phyloP scores from a whole-genome alignment of 2,888 invertebrate species.

The Dinocampus coccinellae region DNA sequence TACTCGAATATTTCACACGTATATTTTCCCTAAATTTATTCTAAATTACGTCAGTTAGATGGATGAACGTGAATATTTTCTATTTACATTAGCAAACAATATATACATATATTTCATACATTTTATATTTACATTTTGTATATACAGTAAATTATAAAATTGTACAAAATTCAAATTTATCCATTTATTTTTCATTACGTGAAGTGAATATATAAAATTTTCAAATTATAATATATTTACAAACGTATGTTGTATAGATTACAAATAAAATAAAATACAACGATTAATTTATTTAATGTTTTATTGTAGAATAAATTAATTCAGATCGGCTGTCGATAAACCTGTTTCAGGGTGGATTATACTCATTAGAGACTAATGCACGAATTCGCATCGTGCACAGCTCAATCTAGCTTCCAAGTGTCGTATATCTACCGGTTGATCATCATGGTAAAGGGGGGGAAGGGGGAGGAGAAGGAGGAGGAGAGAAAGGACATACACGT shows the following conservation, averaged over 20 bases:
- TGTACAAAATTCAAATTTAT: too few relatives aligned
- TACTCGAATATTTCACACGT: not conserved
- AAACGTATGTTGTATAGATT: not conserved
- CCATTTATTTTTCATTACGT: not conserved
- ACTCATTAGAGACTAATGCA: slow-evolving; percentile 6
- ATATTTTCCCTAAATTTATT: not conserved
- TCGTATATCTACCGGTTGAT: slow-evolving; percentile 34
- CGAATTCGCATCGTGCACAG: not conserved
- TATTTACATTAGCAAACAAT: not conserved
- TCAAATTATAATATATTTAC: not conserved
- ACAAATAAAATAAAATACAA: not conserved
- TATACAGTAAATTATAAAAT: too few relatives aligned
- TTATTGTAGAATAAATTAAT: slow-evolving; percentile 7
- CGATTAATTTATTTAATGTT: not conserved
- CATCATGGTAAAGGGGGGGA: too few relatives aligned
- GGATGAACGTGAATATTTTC: not conserved
- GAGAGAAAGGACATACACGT: slow-evolving; percentile 23
- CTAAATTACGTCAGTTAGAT: not conserved
- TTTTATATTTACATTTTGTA: too few relatives aligned
- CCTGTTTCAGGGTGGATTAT: slow-evolving; percentile 6
- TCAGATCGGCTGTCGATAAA: not conserved
- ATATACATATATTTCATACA: not conserved
- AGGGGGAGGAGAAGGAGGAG: too few relatives aligned
- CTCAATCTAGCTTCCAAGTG: slow-evolving; percentile 18
- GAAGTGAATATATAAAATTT: not conserved